Percentiles rank a stretch among this genome's conserved stretches.
Evolutionary conservation across 92 coral and sea anemone species (phyloP).

Genomic region (Zoanthus solanderi): DNA sequence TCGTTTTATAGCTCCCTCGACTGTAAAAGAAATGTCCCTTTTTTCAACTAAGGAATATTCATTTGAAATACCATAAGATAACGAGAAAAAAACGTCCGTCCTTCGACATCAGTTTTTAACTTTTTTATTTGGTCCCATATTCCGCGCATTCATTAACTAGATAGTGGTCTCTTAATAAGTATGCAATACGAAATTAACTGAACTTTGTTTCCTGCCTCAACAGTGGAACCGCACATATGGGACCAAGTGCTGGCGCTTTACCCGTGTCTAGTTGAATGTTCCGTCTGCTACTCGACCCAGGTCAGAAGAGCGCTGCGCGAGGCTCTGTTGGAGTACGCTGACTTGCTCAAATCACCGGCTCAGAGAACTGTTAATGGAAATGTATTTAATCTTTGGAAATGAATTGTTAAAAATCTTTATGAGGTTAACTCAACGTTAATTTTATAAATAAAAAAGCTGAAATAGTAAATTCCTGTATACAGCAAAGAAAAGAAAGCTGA

Average conservation of each 20-base stretch:
- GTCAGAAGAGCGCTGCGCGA: conserved; percentile 95
- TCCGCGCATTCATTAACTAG: too few species aligned
- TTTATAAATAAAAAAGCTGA: neutral
- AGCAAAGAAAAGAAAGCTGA: too few species aligned
- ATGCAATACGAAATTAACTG: neutral
- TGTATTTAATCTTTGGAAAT: conserved; percentile 33
- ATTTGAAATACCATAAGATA: too few species aligned
- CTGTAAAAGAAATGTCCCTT: too few species aligned
- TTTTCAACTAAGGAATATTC: too few species aligned
- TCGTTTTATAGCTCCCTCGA: too few species aligned
- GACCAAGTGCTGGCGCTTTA: conserved; percentile 92
- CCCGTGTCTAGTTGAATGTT: conserved; percentile 95
- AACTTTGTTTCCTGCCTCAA: neutral
- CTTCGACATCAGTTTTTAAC: too few species aligned
- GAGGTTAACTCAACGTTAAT: neutral
- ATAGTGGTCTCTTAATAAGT: too few species aligned
- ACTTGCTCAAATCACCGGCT: conserved; percentile 73
- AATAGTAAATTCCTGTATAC: too few species aligned
- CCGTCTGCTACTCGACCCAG: conserved; percentile 92
- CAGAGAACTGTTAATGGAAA: conserved; percentile 47
- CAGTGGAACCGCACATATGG: conserved; percentile 96
- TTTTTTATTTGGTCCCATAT: too few species aligned
- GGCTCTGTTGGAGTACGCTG: conserved; percentile 91
- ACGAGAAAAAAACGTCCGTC: too few species aligned
- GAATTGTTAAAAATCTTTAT: neutral